Base-by-base conservation (phyloP, 2,888 invertebrate genomes). In the Acleris cristana region DNA sequence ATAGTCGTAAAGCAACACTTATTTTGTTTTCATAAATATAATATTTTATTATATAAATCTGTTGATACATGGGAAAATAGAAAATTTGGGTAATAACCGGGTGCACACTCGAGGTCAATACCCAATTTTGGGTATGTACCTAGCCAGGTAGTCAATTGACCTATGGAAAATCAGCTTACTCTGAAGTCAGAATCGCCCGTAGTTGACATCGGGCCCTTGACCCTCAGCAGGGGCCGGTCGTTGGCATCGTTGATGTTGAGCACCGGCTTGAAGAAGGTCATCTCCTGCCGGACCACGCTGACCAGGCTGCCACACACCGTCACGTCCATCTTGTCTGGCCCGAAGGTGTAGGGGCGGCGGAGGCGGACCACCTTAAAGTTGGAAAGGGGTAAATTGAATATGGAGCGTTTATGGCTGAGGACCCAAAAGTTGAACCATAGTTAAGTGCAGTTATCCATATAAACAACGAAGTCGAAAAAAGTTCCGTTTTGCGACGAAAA, bases 311-410 rank as follows among this genome's bases (percentile, higher is more conserved):
- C 83, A 19, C 76, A 65, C 51, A 86, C 73, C 0, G 63, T 51
- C 62, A 87, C 83, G 62, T 85, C 79, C 81, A 87, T 79, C 77
- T 86, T 86, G 73, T 85, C 81, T 0, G 73, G 69, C 0, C 85
- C 84, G 65, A 85, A 76, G 1, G 81, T 80, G 76, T 79, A 81
- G 2, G 86, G 86, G 0, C 86, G 78, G 0, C 83, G 81, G 44
- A 85, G 77, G 26, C 74, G 77, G 23, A 86, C 79, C 71, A 85
- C 81, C 87, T 86, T 78, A 1, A 73, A 74, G 3, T n/a, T 5
- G 40, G 30, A 26, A 48, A 7, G 16, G 14, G 48, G 8, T 14
- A 0, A 4, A 40, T 14, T 34, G 12, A 12, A 26, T 26, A 26
- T 26, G 26, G 26, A 26, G 26, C 26, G 26, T 2, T 26, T 26